Base-by-base conservation (phyloP, 1,140 invertebrate species). In the Periplaneta americana region DNA sequence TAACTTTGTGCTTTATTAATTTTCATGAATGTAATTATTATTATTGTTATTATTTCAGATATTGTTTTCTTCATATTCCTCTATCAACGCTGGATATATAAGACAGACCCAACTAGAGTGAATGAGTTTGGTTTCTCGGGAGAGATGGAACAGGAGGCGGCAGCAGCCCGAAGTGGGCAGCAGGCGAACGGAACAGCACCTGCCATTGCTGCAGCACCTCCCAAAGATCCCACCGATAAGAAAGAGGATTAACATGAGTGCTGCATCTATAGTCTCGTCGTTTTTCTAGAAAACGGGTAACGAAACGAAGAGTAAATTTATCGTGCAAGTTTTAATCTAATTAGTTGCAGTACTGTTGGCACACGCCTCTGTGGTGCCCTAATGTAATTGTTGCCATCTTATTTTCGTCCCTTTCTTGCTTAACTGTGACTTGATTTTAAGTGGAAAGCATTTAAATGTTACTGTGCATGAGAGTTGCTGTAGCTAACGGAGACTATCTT, bases 1-100 rank as follows among this genome's bases (percentile, higher is more conserved):
- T 66, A 17, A 66, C 57, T n/a, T 66, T 66, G 57, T n/a, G n/a
- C n/a, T 66, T 66, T n/a, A 66, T 66, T 75, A 31, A 10, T 75
- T 75, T 75, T 75, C 8, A n/a, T n/a, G n/a, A n/a, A n/a, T n/a
- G n/a, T n/a, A n/a, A n/a, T n/a, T n/a, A n/a, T n/a, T n/a, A 74
- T 74, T 74, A n/a, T 84, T 74, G 57, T 84, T 84, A 87, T 82
- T 84, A 75, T 92, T 92, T 81, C 90, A 95, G 96, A 99, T 90
- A 97, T 99, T 84, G 95, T 99, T 35, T 99, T 99, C 91, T 97
- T 99, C 86, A 98, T 99, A 86, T 99, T 97, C 91, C 91, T 99
- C 75, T 99, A 99, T 87, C 98, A 99, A 90, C 93, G 97, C 80
- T 99, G 96, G 94, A 99, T 99, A 83, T 99, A 99, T 89, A 96